Evolutionary conservation across 1,140 invertebrate species (phyloP).

Genomic region (Megalopta genalis): DNA sequence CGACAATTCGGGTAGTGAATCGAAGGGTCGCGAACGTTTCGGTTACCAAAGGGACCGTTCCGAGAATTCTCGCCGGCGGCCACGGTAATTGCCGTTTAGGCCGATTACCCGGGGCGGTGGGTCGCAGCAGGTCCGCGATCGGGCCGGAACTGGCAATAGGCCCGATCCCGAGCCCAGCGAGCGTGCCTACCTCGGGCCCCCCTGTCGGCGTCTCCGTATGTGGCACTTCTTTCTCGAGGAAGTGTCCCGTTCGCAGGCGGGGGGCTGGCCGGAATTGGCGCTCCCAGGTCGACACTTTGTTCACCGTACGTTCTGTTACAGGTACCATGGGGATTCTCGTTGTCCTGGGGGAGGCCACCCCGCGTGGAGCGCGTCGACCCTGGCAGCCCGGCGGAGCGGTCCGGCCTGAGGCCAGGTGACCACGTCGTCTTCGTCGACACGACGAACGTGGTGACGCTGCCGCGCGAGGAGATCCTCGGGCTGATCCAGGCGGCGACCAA

Average conservation of each 20-base stretch:
- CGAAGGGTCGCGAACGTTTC: too few relatives aligned
- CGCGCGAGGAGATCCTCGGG: constrained; percentile 88
- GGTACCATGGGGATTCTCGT: constrained; percentile 85
- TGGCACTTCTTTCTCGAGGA: too few relatives aligned
- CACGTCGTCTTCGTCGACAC: constrained; percentile 93
- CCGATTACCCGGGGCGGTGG: constrained; percentile 1
- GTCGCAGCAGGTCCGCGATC: constrained; percentile 2
- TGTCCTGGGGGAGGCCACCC: constrained; percentile 95
- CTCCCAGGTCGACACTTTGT: too few relatives aligned
- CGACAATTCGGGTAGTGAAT: too few relatives aligned
- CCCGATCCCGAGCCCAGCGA: neutral
- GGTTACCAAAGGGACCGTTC: too few relatives aligned
- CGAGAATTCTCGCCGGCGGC: too few relatives aligned
- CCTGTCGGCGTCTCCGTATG: neutral
- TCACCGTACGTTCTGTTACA: constrained; percentile 41
- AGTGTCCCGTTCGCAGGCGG: too few relatives aligned
- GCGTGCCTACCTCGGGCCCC: neutral
- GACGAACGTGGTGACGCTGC: constrained; percentile 90
- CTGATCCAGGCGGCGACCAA: constrained; percentile 89
- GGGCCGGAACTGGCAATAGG: neutral
- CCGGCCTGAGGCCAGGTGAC: constrained; percentile 90
- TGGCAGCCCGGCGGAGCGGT: constrained; percentile 88
- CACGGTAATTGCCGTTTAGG: neutral
- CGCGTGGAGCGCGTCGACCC: constrained; percentile 92
- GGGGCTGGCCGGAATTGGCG: too few relatives aligned